phyloP scores from a whole-genome alignment of 1,140 invertebrate genomes.

The Tribolium madens region DNA sequence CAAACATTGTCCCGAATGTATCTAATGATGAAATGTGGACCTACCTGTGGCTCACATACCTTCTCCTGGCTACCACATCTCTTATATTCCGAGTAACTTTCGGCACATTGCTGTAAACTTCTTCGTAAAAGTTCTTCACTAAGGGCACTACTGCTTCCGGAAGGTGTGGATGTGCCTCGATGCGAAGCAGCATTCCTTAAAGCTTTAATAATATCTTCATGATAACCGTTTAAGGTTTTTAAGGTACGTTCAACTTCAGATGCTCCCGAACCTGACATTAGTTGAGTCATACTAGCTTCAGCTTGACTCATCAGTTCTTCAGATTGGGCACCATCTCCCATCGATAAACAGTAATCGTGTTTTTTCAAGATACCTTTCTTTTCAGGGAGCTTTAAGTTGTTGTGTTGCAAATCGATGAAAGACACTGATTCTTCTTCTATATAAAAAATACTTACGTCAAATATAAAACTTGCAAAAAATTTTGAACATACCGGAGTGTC shows the following conservation, averaged over 20 bases:
- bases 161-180: constrained; percentile 72
- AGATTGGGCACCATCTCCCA: constrained; percentile 76
- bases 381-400: constrained; percentile 84
- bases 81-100: constrained; percentile 72
- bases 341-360: constrained; percentile 81
- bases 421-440: constrained; percentile 83
- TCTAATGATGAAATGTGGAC: constrained; percentile 12
- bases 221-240: constrained; percentile 90
- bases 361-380: constrained; percentile 92
- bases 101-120: constrained; percentile 75
- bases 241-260: constrained; percentile 85
- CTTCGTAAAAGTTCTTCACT: constrained; percentile 75
- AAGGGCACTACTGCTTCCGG: constrained; percentile 71
- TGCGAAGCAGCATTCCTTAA: constrained; percentile 84
- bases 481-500: constrained; percentile 73
- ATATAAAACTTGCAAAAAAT: neutral
- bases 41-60: constrained; percentile 71
- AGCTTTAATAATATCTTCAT: constrained; percentile 91
- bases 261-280: constrained; percentile 66
- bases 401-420: constrained; percentile 83
- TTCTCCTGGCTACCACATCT: constrained; percentile 75
- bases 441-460: neutral
- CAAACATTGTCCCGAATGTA: neutral
- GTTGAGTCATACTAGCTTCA: constrained; percentile 72
- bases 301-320: constrained; percentile 79